Evolutionary conservation across 2,888 invertebrate genomes (phyloP).

Genomic region (Callyntrura sp.): DNA sequence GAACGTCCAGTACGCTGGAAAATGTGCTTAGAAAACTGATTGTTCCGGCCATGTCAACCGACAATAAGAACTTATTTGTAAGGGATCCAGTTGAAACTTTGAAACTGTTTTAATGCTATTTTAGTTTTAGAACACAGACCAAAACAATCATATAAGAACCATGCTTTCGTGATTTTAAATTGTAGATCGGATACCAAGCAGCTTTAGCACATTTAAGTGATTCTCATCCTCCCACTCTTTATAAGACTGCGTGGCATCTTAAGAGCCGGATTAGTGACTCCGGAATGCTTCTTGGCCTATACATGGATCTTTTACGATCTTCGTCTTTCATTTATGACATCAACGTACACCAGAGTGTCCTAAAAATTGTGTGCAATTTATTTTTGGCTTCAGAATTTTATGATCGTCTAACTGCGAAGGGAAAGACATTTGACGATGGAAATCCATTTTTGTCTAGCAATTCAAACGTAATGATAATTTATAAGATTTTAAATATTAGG

Average conservation of each 20-base stretch:
- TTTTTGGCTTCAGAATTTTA: slow-evolving; percentile 85
- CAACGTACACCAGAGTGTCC: slow-evolving; percentile 86
- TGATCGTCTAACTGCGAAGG: slow-evolving; percentile 56
- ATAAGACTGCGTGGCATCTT: slow-evolving; percentile 90
- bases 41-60: slow-evolving; percentile 31
- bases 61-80: slow-evolving; percentile 68
- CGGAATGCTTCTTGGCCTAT: slow-evolving; percentile 85
- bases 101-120: too few relatives aligned
- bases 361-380: slow-evolving; percentile 88
- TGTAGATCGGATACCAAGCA: slow-evolving; percentile 89
- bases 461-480: slow-evolving; percentile 62
- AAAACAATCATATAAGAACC: too few relatives aligned
- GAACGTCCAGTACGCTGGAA: slow-evolving; percentile 48
- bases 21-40: slow-evolving; percentile 53
- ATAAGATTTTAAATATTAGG: too few relatives aligned
- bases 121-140: too few relatives aligned
- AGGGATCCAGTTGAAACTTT: too few relatives aligned
- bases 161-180: slow-evolving; percentile 73
- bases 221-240: slow-evolving; percentile 89
- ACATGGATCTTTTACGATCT: slow-evolving; percentile 86
- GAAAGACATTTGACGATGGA: slow-evolving; percentile 70
- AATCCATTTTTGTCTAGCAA: slow-evolving; percentile 79
- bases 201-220: slow-evolving; percentile 89
- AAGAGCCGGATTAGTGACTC: slow-evolving; percentile 80
- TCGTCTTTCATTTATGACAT: slow-evolving; percentile 88